A percentile compares a stretch with the other conserved stretches of the same genome.
Conservation (phyloP, 2,888 invertebrate species). For the Allacma fusca region DNA sequence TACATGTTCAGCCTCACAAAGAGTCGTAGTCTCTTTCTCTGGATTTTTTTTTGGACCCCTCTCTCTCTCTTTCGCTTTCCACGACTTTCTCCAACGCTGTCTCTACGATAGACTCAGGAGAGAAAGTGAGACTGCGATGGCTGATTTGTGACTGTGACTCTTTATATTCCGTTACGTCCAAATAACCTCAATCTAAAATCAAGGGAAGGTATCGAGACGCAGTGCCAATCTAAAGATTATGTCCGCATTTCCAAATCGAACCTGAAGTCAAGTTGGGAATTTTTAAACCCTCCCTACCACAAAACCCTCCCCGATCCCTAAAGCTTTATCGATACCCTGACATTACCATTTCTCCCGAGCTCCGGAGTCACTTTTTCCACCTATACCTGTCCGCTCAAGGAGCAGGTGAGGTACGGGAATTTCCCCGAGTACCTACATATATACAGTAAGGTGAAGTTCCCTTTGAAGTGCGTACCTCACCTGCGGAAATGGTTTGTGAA, state of each 20-base stretch:
- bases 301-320: constrained; percentile 18
- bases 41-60: background rate
- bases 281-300: constrained; percentile 1
- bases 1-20: constrained; percentile 39
- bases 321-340: constrained; percentile 13
- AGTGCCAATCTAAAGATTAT: constrained; percentile 33
- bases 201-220: background rate
- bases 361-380: background rate
- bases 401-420: too few species aligned
- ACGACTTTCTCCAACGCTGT: background rate
- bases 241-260: constrained; percentile 12
- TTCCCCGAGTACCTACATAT: too few species aligned
- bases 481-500: background rate
- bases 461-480: background rate
- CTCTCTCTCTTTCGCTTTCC: constrained; percentile 1
- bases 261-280: constrained; percentile 15
- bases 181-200: constrained; percentile 39
- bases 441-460: too few species aligned
- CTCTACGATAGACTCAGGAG: constrained; percentile 3
- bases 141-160: constrained; percentile 42
- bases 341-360: constrained; percentile 14
- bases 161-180: constrained; percentile 30
- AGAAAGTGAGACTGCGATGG: background rate
- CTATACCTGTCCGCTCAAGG: too few species aligned
- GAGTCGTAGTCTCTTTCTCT: constrained; percentile 6